phyloP scores from a whole-genome alignment of 2,888 invertebrate genomes.

The Andrena hattorfiana region DNA sequence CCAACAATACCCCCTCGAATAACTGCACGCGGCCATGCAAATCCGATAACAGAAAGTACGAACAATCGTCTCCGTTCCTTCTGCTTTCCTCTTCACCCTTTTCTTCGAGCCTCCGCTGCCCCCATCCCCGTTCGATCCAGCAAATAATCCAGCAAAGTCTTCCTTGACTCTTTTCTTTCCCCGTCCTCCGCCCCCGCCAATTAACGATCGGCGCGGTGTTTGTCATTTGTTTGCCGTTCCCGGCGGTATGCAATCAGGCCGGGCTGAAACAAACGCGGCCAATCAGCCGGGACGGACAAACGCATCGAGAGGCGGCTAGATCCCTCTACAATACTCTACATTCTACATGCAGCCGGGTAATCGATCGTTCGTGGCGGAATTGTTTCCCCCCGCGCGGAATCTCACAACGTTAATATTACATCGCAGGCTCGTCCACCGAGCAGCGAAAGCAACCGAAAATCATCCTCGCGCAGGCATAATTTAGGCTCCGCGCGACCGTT shows the following conservation, averaged over 20 bases:
- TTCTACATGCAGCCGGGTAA: conserved; percentile 52
- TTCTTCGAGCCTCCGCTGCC: conserved; percentile 46
- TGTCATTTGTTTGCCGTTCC: conserved; percentile 81
- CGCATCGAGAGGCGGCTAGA: conserved; percentile 55
- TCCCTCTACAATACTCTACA: conserved; percentile 38
- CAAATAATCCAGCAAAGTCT: conserved; percentile 70
- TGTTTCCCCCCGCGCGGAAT: background rate
- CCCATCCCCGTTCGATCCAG: conserved; percentile 36
- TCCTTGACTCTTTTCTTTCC: conserved; percentile 65
- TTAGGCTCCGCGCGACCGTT: conserved; percentile 41
- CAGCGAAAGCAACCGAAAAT: conserved; percentile 14
- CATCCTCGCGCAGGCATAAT: background rate
- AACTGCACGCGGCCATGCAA: conserved; percentile 75
- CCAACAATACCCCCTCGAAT: conserved; percentile 70
- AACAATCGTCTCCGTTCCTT: conserved; percentile 62
- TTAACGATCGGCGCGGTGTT: conserved; percentile 70
- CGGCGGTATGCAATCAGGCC: conserved; percentile 77
- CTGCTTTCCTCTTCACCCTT: conserved; percentile 55
- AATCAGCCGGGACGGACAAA: conserved; percentile 72
- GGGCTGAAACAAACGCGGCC: conserved; percentile 70
- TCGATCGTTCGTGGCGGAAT: conserved; percentile 45
- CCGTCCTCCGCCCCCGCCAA: conserved; percentile 58
- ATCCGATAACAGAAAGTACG: conserved; percentile 74
- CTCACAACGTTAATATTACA: background rate
- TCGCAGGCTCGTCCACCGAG: background rate